A percentile compares a stretch with the other conserved stretches of the same genome.
phyloP scores from a whole-genome alignment of 2,113 vertebrate genomes.

The Cyprinodon brontotheroides region DNA sequence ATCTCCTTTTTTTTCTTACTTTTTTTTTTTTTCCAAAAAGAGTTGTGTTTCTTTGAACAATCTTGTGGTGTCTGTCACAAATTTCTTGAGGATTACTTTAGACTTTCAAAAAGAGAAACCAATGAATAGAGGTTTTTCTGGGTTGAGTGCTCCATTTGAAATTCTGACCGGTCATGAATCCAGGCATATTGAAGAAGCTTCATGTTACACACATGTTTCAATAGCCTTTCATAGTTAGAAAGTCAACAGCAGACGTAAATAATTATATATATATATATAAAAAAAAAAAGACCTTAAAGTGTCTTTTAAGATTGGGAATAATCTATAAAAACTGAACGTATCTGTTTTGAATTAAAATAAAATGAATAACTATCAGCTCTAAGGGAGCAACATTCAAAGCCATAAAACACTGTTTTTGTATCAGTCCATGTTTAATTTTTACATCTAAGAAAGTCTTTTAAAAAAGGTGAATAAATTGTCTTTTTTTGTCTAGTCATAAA shows the following conservation, averaged over 20 bases:
- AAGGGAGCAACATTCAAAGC: not conserved
- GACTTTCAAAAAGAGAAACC: constrained; percentile 57
- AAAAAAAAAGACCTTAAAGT: not conserved
- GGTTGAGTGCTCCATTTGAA: constrained; percentile 48
- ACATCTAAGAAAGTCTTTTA: no score
- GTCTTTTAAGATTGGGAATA: not conserved
- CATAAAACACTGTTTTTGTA: no score
- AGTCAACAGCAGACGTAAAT: not conserved
- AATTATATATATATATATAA: no score
- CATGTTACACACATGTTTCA: constrained; percentile 13
- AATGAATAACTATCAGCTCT: not conserved
- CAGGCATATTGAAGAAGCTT: constrained; percentile 37
- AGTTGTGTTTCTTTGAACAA: constrained; percentile 52
- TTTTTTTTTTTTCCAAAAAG: constrained; percentile 1
- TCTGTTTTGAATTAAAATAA: not conserved
- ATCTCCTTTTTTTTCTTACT: constrained; percentile 11
- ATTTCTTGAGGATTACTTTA: constrained; percentile 55
- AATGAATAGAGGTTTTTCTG: constrained; percentile 37
- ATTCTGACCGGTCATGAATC: constrained; percentile 39
- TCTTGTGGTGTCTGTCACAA: constrained; percentile 23
- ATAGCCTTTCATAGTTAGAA: not conserved
- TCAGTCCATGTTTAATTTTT: no score
- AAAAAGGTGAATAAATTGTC: no score
- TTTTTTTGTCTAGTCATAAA: no score
- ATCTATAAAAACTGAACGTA: not conserved